Conservation (phyloP, 1,140 invertebrate species). For the Drosophila takahashii region DNA sequence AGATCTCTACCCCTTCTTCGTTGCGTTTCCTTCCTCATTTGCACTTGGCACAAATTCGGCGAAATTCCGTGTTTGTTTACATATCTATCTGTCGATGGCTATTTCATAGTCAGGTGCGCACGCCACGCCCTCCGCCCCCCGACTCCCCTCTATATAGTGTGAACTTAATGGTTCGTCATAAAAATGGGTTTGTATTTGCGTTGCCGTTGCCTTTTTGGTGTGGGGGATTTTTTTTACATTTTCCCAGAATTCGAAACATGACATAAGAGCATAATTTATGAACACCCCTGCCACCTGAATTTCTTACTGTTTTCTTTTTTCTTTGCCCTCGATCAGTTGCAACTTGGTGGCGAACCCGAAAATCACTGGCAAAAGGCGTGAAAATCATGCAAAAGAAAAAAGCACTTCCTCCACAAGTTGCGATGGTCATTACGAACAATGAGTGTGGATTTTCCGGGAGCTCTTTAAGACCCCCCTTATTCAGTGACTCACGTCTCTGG, state of each 20-base stretch:
- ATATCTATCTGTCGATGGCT: conserved; percentile 50
- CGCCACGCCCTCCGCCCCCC: conserved; percentile 22
- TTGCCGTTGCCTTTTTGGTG: conserved; percentile 12
- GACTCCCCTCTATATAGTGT: conserved; percentile 34
- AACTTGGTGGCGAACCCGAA: conserved; percentile 2
- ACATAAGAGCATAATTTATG: conserved; percentile 77
- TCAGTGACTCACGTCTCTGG: conserved; percentile 68
- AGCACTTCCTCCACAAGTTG: conserved; percentile 20
- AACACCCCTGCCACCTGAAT: conserved; percentile 1
- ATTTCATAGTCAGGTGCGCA: conserved; percentile 78
- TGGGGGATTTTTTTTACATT: conserved; percentile 50
- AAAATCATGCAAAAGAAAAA: conserved; percentile 32
- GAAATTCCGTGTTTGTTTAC: conserved; percentile 71
- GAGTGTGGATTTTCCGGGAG: conserved; percentile 51
- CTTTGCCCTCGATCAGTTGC: conserved; percentile 24
- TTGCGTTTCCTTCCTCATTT: conserved; percentile 58
- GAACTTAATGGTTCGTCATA: conserved; percentile 74
- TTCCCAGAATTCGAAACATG: conserved; percentile 61
- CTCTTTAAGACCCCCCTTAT: conserved; percentile 35
- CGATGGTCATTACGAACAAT: conserved; percentile 47
- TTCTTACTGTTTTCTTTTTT: neutral
- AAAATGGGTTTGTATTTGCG: conserved; percentile 47
- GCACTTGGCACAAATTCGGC: conserved; percentile 74
- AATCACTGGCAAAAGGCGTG: conserved; percentile 4
- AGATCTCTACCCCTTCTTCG: neutral